Conservation (phyloP, 1,140 invertebrate genomes). For the Rhizoglyphus robini region DNA sequence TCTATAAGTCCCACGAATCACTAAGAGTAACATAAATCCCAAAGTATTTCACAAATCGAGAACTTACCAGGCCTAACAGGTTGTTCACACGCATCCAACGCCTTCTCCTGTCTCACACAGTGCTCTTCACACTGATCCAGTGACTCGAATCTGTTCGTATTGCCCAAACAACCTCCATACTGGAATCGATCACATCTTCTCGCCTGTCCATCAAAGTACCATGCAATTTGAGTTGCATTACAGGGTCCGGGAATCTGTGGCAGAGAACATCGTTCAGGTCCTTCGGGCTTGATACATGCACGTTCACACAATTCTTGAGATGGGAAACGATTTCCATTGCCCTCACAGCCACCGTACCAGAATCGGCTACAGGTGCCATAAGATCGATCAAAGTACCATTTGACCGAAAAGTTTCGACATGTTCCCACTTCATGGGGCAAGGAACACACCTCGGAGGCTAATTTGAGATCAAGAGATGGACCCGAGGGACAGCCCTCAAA, state of each 20-base stretch:
- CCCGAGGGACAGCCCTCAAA: slow-evolving; percentile 25
- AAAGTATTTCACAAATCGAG: not conserved
- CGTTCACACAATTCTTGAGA: slow-evolving; percentile 70
- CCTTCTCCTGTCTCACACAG: slow-evolving; percentile 37
- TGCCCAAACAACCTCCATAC: slow-evolving; percentile 65
- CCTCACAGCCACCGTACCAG: slow-evolving; percentile 88
- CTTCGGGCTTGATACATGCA: slow-evolving; percentile 67
- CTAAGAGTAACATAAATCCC: not conserved
- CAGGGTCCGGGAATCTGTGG: slow-evolving; percentile 63
- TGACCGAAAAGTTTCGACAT: slow-evolving; percentile 67
- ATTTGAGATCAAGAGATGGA: slow-evolving; percentile 24
- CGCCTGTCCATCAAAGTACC: slow-evolving; percentile 66
- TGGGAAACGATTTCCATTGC: slow-evolving; percentile 75
- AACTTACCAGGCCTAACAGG: slow-evolving; percentile 5
- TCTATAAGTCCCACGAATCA: not conserved
- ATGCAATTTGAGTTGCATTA: slow-evolving; percentile 55
- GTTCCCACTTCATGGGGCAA: slow-evolving; percentile 57
- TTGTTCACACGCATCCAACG: slow-evolving; percentile 18
- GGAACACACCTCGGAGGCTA: slow-evolving; percentile 47
- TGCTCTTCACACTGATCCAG: slow-evolving; percentile 62
- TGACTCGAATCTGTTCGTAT: slow-evolving; percentile 71
- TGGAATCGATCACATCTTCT: slow-evolving; percentile 57
- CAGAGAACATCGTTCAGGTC: slow-evolving; percentile 51
- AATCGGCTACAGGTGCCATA: slow-evolving; percentile 81
- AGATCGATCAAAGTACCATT: slow-evolving; percentile 61